Conservation (phyloP, 2,888 invertebrate species). For the Tetragnatha montana region DNA sequence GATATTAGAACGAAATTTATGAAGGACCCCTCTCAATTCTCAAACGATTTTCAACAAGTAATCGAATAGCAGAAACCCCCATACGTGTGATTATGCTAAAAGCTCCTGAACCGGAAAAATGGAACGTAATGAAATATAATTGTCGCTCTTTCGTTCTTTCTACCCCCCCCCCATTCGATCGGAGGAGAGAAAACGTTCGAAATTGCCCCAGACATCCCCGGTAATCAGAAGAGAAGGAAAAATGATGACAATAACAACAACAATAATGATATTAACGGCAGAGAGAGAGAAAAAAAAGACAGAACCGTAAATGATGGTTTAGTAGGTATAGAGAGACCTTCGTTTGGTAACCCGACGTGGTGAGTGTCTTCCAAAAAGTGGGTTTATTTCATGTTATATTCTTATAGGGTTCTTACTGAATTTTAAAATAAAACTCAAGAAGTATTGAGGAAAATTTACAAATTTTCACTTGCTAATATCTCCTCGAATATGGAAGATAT, state of each 20-base stretch:
- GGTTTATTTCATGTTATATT: too few relatives aligned
- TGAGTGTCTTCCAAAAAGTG: too few relatives aligned
- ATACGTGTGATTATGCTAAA: not conserved
- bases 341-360: too few relatives aligned
- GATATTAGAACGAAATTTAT: not conserved
- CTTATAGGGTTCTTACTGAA: too few relatives aligned
- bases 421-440: too few relatives aligned
- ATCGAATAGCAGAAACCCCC: not conserved
- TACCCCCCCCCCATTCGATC: not conserved
- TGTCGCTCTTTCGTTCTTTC: constrained; percentile 8
- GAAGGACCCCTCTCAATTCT: not conserved
- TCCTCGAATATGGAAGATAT: too few relatives aligned
- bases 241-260: not conserved
- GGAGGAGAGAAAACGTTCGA: not conserved
- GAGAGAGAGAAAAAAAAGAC: not conserved
- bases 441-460: too few relatives aligned
- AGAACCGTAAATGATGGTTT: too few relatives aligned
- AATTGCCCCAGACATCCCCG: too few relatives aligned
- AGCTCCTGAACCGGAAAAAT: not conserved
- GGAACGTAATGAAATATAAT: constrained; percentile 24
- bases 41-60: not conserved
- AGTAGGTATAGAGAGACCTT: too few relatives aligned
- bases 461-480: too few relatives aligned
- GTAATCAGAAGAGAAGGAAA: constrained; percentile 9
- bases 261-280: constrained; percentile 14